Conservation (phyloP, 2,113 vertebrate genomes). For the Oryzias celebensis region DNA sequence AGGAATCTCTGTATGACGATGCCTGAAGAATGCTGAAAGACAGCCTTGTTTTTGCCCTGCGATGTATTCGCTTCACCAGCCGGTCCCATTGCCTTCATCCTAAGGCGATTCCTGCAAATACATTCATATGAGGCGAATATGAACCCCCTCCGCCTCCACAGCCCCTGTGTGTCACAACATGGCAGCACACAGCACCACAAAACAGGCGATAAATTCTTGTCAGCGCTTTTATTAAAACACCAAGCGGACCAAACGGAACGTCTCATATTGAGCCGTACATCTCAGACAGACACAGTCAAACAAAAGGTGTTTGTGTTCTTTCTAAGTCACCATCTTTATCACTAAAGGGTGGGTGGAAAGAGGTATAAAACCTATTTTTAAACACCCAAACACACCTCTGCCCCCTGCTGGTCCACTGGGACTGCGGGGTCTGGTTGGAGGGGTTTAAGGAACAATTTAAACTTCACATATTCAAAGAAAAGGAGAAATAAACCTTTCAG, state of each 20-base stretch:
- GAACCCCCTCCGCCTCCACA: conserved; percentile 32
- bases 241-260: conserved; percentile 73
- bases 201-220: conserved; percentile 79
- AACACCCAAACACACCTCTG: conserved; percentile 39
- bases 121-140: conserved; percentile 71
- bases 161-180: conserved; percentile 64
- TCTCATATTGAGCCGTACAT: conserved; percentile 73
- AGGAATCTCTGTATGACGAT: conserved; percentile 33
- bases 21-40: conserved; percentile 40
- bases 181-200: conserved; percentile 65
- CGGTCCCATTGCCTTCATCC: conserved; percentile 53
- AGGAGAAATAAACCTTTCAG: conserved; percentile 8
- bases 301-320: conserved; percentile 63
- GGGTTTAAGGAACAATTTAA: neutral
- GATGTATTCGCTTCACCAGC: conserved; percentile 65
- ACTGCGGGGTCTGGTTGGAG: conserved; percentile 18
- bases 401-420: conserved; percentile 50
- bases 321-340: conserved; percentile 56
- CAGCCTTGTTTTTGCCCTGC: conserved; percentile 34
- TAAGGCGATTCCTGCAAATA: conserved; percentile 59
- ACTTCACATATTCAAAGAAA: neutral
- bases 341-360: conserved; percentile 52
- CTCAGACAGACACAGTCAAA: conserved; percentile 62
- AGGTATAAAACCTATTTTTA: conserved; percentile 26
- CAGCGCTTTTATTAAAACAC: conserved; percentile 77